Evolutionary conservation across 2,797 vertebrate species (phyloP).

Genomic region (Pogoniulus pusillus): DNA sequence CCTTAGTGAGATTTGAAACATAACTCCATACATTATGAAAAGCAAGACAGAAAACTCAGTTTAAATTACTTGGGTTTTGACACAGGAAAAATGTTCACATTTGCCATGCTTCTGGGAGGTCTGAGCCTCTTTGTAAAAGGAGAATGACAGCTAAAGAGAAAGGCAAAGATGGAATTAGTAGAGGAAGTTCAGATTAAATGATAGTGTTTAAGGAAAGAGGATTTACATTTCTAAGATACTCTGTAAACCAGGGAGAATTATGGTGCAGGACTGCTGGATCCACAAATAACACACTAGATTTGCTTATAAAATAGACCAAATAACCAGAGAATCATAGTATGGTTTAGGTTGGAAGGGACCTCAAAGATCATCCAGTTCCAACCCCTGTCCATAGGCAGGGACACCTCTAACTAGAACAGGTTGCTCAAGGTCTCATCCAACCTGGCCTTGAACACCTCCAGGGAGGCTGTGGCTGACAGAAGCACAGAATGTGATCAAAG

Average conservation of each 20-base stretch:
- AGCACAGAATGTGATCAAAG: too few species aligned
- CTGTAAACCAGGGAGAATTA: not conserved
- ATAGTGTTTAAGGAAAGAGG: not conserved
- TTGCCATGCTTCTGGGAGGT: not conserved
- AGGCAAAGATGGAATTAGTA: not conserved
- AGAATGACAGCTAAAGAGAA: not conserved
- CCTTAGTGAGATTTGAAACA: not conserved
- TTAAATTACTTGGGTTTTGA: not conserved
- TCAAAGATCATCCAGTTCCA: too few species aligned
- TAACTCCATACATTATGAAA: not conserved
- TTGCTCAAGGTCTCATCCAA: too few species aligned
- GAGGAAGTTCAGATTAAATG: not conserved
- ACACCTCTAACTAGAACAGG: too few species aligned
- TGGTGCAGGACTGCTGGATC: not conserved
- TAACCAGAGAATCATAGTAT: not conserved
- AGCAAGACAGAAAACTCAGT: not conserved
- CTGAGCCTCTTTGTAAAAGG: not conserved
- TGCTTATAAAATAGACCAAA: not conserved
- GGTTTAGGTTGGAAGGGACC: too few species aligned
- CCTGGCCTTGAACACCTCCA: too few species aligned
- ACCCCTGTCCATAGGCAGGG: too few species aligned
- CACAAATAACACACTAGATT: not conserved
- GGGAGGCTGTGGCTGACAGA: too few species aligned
- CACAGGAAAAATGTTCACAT: not conserved
- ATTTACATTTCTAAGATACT: not conserved